Evolutionary conservation across 2,797 vertebrate species (phyloP), one percentile per base, ranked within the genome.

Genomic region (Silurus aristotelis): DNA sequence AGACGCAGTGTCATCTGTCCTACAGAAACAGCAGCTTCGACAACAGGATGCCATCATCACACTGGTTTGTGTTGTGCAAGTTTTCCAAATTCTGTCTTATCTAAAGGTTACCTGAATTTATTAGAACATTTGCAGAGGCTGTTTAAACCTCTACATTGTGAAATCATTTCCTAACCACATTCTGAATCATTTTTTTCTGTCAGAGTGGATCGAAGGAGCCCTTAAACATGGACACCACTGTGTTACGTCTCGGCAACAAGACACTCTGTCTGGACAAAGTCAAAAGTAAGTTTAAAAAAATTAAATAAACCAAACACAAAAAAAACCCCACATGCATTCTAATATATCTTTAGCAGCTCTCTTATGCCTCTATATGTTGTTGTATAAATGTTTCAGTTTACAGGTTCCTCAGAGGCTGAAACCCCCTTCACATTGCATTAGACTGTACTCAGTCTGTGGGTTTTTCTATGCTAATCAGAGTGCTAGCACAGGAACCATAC

Each of bases 201-300:
- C 89, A 99, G 98, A 94, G 93, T 86, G 97, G 95, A 0, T 96
- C 95, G 66, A 89, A 90, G 0, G 91, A 95, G 38, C 88, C 92
- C 0, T 31, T 98, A 86, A 96, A 92, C 90, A 89, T 97, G 93
- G 95, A 88, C 90, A 91, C 91, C 87, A 92, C 89, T 1, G 96
- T 98, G 80, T 96, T 95, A 89, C 92, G 90, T 0, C 94, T 98
- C 89, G 95, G 96, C 64, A 94, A 95, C 91, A 97, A 97, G 94
- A 96, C 90, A 43, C 87, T 99, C 5, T 83, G 94, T 76, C 92
- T 99, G 85, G 95, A 97, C 89, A 94, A 55, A 22, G 75, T 72
- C 0, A 93, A 95, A 96, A 95, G 96, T 97, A 82, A 88, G 86
- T 84, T 56, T 56, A 4, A 38, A 71, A 9, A 31, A 46, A 10